phyloP scores from a whole-genome alignment of 2,797 vertebrate genomes.

The Delichon dasypus region DNA sequence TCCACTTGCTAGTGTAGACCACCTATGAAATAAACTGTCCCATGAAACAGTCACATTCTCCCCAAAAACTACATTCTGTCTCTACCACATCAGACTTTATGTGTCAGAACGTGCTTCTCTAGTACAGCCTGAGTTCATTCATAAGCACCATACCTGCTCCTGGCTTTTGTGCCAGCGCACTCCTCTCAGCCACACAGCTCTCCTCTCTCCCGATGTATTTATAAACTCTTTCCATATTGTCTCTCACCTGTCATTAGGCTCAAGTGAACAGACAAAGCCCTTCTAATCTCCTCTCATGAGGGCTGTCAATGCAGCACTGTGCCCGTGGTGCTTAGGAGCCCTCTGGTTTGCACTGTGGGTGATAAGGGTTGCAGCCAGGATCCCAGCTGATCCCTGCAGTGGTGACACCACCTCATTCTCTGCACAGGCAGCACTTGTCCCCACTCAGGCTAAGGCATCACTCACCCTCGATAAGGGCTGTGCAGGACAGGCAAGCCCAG shows the following conservation, averaged over 20 bases:
- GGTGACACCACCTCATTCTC: accelerated
- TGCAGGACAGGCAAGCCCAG: background rate
- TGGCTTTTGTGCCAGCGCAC: background rate
- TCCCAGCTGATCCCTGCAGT: background rate
- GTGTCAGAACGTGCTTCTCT: background rate
- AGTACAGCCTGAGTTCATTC: background rate
- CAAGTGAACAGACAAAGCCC: background rate
- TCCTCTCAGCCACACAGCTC: background rate
- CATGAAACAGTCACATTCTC: background rate
- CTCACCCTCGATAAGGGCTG: background rate
- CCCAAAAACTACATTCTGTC: background rate
- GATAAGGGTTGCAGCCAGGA: background rate
- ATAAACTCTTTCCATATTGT: background rate
- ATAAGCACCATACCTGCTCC: background rate
- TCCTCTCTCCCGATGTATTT: background rate
- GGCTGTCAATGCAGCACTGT: background rate
- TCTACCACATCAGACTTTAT: background rate
- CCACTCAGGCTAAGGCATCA: background rate
- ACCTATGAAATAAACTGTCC: background rate
- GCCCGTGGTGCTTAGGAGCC: background rate
- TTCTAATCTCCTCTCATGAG: background rate
- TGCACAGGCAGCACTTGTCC: background rate
- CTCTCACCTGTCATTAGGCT: background rate
- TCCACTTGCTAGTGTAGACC: background rate
- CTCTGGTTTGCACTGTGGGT: background rate